Evolutionary conservation across 2,888 invertebrate genomes (phyloP).

Genomic region (Eumacrocentrus americanus): DNA sequence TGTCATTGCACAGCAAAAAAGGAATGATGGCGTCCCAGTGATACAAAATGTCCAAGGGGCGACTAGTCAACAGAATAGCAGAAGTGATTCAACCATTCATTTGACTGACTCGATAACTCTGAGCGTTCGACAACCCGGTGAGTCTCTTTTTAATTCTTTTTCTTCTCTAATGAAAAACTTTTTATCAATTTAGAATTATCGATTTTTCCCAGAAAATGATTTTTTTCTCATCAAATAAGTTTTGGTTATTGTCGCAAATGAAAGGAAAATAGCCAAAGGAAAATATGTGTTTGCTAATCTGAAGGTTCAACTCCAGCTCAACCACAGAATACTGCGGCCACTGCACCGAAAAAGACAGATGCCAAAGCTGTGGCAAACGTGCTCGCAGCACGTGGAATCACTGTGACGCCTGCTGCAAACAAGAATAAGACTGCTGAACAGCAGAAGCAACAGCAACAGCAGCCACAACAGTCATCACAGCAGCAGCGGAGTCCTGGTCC

Average conservation of each 20-base stretch:
- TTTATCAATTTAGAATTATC: too few relatives aligned
- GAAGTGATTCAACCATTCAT: slow-evolving; percentile 68
- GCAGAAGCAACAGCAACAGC: slow-evolving; percentile 47
- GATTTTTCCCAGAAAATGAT: too few relatives aligned
- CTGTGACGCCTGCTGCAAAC: slow-evolving; percentile 73
- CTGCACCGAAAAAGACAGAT: slow-evolving; percentile 67
- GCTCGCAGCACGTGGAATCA: slow-evolving; percentile 78
- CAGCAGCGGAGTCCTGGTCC: too few relatives aligned
- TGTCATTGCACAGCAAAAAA: slow-evolving; percentile 76
- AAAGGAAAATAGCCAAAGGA: slow-evolving; percentile 22
- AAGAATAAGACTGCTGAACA: slow-evolving; percentile 54
- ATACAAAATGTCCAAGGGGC: slow-evolving; percentile 76
- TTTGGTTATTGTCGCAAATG: slow-evolving; percentile 23
- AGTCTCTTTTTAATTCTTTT: too few relatives aligned
- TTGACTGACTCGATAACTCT: slow-evolving; percentile 77
- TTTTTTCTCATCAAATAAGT: slow-evolving; percentile 10
- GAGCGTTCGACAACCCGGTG: slow-evolving; percentile 64
- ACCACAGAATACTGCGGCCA: slow-evolving; percentile 48
- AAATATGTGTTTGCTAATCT: slow-evolving; percentile 40
- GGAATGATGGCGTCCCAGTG: slow-evolving; percentile 74
- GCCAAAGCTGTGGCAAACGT: slow-evolving; percentile 80
- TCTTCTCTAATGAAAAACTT: slow-evolving; percentile 26
- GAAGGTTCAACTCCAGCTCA: slow-evolving; percentile 58
- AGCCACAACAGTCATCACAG: slow-evolving; percentile 58
- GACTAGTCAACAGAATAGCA: slow-evolving; percentile 44